phyloP scores from a whole-genome alignment of 2,113 vertebrate species.

The Gallinago undulata region DNA sequence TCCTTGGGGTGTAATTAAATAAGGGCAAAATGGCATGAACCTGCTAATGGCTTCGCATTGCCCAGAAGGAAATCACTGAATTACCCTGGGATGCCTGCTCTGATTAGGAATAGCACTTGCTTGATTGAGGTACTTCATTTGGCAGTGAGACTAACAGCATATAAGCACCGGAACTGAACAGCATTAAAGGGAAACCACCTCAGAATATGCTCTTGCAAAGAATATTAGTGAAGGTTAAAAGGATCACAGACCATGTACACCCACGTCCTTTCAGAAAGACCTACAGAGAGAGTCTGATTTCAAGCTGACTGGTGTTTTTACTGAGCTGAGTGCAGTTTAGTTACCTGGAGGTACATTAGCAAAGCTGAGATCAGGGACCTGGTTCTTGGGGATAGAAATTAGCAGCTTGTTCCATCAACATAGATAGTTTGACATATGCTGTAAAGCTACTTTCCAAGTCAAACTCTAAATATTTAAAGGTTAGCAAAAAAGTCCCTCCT shows the following conservation, averaged over 20 bases:
- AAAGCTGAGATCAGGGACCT: background rate
- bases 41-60: background rate
- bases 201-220: background rate
- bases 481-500: background rate
- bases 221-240: background rate
- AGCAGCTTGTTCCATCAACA: background rate
- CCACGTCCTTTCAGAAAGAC: background rate
- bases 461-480: background rate
- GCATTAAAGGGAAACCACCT: background rate
- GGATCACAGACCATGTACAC: background rate
- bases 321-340: background rate
- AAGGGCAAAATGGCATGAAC: slow-evolving; percentile 13
- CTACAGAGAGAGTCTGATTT: background rate
- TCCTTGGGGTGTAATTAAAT: slow-evolving; percentile 52
- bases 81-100: slow-evolving; percentile 19
- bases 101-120: slow-evolving; percentile 48
- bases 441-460: background rate
- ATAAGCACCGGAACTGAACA: background rate
- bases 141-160: background rate
- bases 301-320: background rate
- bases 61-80: slow-evolving; percentile 22
- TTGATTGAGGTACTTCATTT: slow-evolving; percentile 43
- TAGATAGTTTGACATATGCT: background rate
- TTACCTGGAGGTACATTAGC: background rate
- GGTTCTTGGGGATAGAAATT: background rate